Base-by-base conservation (phyloP, 2,113 vertebrate genomes). In the Gadus macrocephalus region DNA sequence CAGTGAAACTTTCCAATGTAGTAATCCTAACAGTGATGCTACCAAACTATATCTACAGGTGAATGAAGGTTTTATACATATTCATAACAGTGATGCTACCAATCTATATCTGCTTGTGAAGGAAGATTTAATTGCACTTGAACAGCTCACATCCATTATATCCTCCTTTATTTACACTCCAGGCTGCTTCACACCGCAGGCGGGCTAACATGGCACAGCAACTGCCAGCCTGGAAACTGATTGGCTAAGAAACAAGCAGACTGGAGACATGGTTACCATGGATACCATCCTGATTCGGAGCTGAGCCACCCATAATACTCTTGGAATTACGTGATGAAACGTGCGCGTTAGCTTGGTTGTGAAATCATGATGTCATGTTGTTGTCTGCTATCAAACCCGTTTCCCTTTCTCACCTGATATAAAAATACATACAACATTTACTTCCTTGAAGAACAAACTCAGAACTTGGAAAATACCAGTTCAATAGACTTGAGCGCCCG, bases 351-450 rank as follows among this genome's bases (percentile, higher is more conserved):
- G 90, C 92, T 90, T 90, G 85, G 88, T 84, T 91, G 78, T 83
- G 76, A 88, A 89, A 88, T 81, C 78, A 81, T 72, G 78, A 62
- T 56, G 78, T 60, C 35, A 77, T 84, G 79, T 85, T 87, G 77
- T 72, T 74, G 76, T 27, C 74, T 69, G 28, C 58, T 53, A 49
- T 82, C 78, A 77, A 85, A 79, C 88, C 78, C 73, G 77, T 20
- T 78, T 76, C 80, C 67, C 83, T 87, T 86, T 90, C 80, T 60
- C 78, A 19, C 72, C 35, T 72, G 15, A 69, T 60, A 84, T 66
- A 94, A 95, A 95, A 96, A 95, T 90, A 95, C 88, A 86, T 86
- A 75, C 79, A 87, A 88, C 78, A 76, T 65, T 19, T 90, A 78
- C 66, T 76, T 86, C 77, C 73, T 59, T 72, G 71, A 78, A 83